These are phyloP conservation scores for Coregonus clupeaformis DNA, from an alignment of 2,113 vertebrate species.

Conservation along the genomic window DNA sequence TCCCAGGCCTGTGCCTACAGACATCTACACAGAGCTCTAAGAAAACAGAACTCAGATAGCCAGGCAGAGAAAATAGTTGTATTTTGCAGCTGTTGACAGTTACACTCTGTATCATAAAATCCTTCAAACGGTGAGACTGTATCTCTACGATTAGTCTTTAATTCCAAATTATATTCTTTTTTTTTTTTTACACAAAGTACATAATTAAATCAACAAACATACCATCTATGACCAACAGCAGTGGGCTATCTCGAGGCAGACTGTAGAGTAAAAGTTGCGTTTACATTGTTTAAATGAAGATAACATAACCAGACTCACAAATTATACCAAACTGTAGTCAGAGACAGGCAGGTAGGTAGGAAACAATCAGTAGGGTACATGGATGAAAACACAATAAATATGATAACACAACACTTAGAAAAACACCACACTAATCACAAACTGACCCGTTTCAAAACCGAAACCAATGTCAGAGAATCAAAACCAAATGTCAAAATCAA, in stretches of 20 bases:
- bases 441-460: not conserved
- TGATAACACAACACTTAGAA: not conserved
- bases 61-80: not conserved
- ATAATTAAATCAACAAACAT: not conserved
- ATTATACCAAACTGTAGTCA: too few relatives aligned
- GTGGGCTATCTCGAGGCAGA: not conserved
- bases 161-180: not conserved
- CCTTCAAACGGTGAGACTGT: not conserved
- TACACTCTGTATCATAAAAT: not conserved
- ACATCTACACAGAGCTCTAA: too few relatives aligned
- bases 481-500: not conserved
- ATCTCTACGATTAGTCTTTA: not conserved
- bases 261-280: not conserved
- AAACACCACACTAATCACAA: not conserved
- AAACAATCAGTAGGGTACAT: not conserved
- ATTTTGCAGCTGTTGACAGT: not conserved
- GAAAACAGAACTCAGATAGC: too few relatives aligned
- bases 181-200: not conserved
- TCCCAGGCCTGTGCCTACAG: too few relatives aligned
- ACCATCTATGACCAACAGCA: not conserved
- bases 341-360: not conserved
- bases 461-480: not conserved
- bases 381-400: not conserved
- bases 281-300: not conserved
- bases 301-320: not conserved